These are phyloP conservation scores for Fragum sueziense DNA, from an alignment of 2,888 invertebrate species.

Conservation along the genomic window DNA sequence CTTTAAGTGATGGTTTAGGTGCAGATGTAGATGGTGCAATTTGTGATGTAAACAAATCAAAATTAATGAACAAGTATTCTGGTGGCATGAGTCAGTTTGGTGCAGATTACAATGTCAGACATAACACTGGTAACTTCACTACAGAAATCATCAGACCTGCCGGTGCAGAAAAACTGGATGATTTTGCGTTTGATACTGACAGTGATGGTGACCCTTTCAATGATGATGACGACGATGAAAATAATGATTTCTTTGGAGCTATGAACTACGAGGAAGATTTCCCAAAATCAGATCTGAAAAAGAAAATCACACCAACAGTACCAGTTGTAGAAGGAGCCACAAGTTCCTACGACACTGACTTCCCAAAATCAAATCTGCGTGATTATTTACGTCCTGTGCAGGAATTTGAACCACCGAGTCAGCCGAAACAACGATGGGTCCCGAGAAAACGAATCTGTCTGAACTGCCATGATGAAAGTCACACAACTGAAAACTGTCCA, in stretches of 20 bases:
- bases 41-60: neutral
- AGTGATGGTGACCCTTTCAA: slow-evolving; percentile 42
- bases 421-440: slow-evolving; percentile 43
- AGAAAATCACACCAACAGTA: neutral
- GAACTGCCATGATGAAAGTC: slow-evolving; percentile 54
- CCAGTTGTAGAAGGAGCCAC: neutral
- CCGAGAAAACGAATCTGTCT: slow-evolving; percentile 58
- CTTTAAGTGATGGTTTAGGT: neutral
- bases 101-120: too few species aligned
- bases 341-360: slow-evolving; percentile 27
- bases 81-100: too few species aligned
- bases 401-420: neutral
- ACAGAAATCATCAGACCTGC: too few species aligned
- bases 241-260: slow-evolving; percentile 16
- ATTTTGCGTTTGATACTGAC: slow-evolving; percentile 48
- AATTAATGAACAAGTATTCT: neutral
- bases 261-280: slow-evolving; percentile 29
- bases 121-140: too few species aligned
- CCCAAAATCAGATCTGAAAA: slow-evolving; percentile 20
- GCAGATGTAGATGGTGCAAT: neutral
- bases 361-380: slow-evolving; percentile 24
- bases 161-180: too few species aligned
- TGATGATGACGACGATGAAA: slow-evolving; percentile 34
- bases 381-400: slow-evolving; percentile 20
- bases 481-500: slow-evolving; percentile 59